A percentile compares a stretch with the other conserved stretches of the same genome.
Evolutionary conservation across 2,113 vertebrate genomes (phyloP).

Genomic region (Benitochromis conjunctus): DNA sequence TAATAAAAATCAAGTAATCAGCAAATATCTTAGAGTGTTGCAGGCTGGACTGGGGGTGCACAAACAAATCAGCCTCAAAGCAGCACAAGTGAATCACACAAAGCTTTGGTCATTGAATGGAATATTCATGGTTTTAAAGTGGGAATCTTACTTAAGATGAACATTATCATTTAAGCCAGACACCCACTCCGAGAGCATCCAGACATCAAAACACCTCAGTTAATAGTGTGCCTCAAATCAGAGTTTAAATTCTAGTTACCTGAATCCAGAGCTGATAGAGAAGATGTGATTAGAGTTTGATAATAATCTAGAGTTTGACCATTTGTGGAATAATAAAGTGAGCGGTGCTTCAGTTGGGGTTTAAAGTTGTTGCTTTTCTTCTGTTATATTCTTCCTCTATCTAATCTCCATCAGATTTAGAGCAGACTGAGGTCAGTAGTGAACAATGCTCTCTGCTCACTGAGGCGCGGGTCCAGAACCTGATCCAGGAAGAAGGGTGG

Average conservation of each 20-base stretch:
- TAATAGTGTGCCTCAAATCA: too few relatives aligned
- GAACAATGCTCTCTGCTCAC: background rate
- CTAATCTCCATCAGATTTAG: background rate
- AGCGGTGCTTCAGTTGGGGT: background rate
- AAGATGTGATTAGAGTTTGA: background rate
- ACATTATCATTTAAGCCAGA: background rate
- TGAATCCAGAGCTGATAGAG: background rate
- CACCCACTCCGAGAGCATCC: background rate
- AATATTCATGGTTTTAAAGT: too few relatives aligned
- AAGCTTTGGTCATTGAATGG: too few relatives aligned
- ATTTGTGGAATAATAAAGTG: background rate
- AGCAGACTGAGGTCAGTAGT: background rate
- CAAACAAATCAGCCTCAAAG: background rate
- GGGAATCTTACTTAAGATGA: too few relatives aligned
- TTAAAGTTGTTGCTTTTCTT: background rate
- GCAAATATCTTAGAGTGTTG: background rate
- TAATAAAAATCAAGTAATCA: background rate
- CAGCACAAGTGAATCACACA: background rate
- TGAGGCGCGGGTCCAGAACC: slow-evolving; percentile 60
- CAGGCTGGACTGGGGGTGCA: background rate
- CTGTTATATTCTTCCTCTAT: background rate
- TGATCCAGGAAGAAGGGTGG: slow-evolving; percentile 82
- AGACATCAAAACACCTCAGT: background rate
- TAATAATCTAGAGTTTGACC: background rate
- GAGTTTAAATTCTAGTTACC: background rate